phyloP scores from a whole-genome alignment of 2,797 vertebrate genomes.

The Peromyscus attwateri region DNA sequence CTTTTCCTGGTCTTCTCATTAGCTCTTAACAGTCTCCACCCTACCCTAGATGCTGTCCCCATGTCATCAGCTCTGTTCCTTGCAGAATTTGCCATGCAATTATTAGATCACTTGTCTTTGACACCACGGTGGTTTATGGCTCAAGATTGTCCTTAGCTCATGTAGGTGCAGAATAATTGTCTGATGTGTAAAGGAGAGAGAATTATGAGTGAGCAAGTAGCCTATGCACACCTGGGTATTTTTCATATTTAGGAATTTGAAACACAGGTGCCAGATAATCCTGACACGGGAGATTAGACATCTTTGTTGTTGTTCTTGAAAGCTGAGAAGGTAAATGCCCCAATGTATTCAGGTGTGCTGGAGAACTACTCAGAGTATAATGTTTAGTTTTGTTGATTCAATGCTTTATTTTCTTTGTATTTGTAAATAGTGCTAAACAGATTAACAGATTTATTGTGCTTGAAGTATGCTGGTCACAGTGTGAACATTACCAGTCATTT shows the following conservation, averaged over 20 bases:
- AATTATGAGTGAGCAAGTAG: constrained; percentile 1
- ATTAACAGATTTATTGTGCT: constrained; percentile 65
- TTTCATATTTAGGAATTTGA: background rate
- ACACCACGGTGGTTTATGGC: background rate
- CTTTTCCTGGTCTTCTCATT: background rate
- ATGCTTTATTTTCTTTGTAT: background rate
- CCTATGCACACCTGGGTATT: background rate
- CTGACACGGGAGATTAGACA: background rate
- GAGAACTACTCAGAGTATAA: background rate
- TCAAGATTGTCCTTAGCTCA: background rate
- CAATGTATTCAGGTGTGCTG: background rate
- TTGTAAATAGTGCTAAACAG: constrained; percentile 51
- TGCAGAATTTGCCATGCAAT: background rate
- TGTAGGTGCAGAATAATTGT: background rate
- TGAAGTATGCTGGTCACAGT: constrained; percentile 19
- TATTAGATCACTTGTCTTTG: background rate
- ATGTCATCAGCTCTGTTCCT: background rate
- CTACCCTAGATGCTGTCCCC: too few relatives aligned
- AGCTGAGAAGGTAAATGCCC: constrained; percentile 51
- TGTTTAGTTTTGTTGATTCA: background rate
- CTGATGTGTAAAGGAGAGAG: background rate
- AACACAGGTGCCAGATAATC: constrained; percentile 35
- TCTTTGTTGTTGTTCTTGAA: constrained; percentile 52
- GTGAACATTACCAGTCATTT: background rate
- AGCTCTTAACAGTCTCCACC: too few relatives aligned